These are phyloP conservation scores for Enteromius treurensis DNA, from an alignment of 2,797 vertebrate genomes.

Conservation along the genomic window DNA sequence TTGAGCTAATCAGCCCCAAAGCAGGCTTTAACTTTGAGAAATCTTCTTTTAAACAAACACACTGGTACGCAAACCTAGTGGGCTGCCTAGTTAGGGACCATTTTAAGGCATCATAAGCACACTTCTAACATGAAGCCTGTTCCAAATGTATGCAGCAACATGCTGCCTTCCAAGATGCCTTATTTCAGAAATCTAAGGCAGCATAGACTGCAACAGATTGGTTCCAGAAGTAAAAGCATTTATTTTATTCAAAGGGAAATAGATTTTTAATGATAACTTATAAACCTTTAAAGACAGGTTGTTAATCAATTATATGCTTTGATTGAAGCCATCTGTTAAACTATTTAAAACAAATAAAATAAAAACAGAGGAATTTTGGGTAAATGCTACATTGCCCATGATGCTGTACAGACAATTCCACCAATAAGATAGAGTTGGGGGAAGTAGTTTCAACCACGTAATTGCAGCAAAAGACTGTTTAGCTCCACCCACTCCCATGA, in stretches of 20 bases:
- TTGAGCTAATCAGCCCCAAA: conserved; percentile 12
- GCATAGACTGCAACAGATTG: neutral
- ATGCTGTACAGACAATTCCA: neutral
- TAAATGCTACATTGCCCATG: neutral
- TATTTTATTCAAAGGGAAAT: neutral
- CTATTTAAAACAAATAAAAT: neutral
- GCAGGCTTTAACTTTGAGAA: conserved; percentile 16
- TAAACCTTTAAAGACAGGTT: neutral
- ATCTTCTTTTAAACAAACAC: conserved; percentile 3
- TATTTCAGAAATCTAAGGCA: neutral
- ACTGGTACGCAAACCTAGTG: neutral
- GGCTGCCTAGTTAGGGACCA: neutral
- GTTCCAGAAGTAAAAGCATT: neutral
- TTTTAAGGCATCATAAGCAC: conserved; percentile 1
- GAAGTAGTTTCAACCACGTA: neutral
- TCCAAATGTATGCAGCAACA: neutral
- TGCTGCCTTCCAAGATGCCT: neutral
- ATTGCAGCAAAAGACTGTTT: too few relatives aligned
- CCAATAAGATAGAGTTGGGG: neutral
- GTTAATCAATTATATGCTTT: neutral
- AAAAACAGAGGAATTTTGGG: neutral
- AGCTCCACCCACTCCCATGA: too few relatives aligned
- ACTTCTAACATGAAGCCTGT: neutral
- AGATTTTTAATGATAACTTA: neutral
- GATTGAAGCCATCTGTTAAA: neutral